Conservation (phyloP, 2,797 vertebrate genomes). For the Pangasius mekongensis region DNA sequence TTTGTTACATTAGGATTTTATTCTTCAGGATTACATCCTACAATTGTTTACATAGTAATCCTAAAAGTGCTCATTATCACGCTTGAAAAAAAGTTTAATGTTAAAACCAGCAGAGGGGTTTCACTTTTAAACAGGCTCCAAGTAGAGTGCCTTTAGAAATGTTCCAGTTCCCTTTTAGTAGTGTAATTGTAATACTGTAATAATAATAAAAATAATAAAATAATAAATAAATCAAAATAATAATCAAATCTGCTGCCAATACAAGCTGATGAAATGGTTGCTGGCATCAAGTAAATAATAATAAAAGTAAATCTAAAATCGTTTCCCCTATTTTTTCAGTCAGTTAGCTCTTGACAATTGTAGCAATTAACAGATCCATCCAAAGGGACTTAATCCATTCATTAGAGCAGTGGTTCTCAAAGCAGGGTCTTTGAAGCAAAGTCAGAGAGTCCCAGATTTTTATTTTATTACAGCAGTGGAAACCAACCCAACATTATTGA, state of each 20-base stretch:
- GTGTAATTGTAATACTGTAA: background rate
- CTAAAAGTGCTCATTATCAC: background rate
- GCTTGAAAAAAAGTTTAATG: background rate
- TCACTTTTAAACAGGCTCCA: background rate
- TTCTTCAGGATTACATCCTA: background rate
- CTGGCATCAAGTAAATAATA: background rate
- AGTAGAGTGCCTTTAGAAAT: background rate
- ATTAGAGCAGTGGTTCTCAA: background rate
- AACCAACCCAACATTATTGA: background rate
- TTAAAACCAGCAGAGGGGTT: background rate
- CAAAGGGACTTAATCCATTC: background rate
- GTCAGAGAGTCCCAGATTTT: background rate
- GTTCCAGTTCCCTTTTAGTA: background rate
- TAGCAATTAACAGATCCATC: slow-evolving; percentile 39
- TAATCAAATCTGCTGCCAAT: background rate
- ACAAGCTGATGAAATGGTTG: background rate
- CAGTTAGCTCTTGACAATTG: slow-evolving; percentile 46
- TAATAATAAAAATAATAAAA: no score
- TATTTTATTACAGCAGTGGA: background rate
- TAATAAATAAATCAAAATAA: background rate
- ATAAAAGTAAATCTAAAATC: slow-evolving; percentile 13
- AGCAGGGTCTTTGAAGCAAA: background rate
- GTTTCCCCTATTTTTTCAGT: slow-evolving; percentile 4
- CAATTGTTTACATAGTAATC: background rate
- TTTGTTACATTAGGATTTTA: background rate